Percentiles rank a stretch among this genome's conserved stretches.
Conservation (phyloP, 2,113 vertebrate species). For the Regulus satrapa region DNA sequence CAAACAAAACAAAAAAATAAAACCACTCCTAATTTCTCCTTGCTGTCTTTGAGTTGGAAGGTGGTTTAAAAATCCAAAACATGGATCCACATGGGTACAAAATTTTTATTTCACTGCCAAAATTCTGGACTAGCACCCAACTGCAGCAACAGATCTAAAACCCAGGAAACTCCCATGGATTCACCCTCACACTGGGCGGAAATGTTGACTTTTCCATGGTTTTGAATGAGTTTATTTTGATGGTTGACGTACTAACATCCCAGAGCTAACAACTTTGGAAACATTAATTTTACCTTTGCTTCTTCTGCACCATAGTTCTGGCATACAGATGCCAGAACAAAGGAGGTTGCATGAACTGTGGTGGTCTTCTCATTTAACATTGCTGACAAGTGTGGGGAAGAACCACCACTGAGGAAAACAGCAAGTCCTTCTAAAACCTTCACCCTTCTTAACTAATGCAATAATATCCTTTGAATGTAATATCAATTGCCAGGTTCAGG, state of each 20-base stretch:
- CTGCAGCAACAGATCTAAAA: background rate
- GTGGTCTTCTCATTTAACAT: background rate
- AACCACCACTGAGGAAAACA: background rate
- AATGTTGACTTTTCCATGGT: background rate
- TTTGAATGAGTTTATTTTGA: background rate
- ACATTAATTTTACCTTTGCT: background rate
- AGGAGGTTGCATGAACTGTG: background rate
- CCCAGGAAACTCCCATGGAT: background rate
- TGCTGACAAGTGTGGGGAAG: background rate
- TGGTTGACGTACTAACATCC: background rate
- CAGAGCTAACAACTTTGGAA: background rate
- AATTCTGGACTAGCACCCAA: background rate
- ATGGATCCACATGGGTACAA: rapidly evolving
- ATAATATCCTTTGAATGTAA: background rate
- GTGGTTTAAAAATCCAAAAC: background rate
- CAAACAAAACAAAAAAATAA: no score
- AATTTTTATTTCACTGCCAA: background rate
- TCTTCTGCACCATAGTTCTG: background rate
- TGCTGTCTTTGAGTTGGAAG: background rate
- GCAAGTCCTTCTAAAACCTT: background rate
- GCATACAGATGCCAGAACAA: background rate
- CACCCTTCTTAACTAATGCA: background rate
- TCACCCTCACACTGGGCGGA: background rate
- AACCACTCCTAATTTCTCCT: background rate
- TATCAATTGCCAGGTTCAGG: background rate